These are phyloP conservation scores for Antedon mediterranea DNA, from an alignment of 53 echinoderm and acorn worm genomes.

Conservation along the genomic window DNA sequence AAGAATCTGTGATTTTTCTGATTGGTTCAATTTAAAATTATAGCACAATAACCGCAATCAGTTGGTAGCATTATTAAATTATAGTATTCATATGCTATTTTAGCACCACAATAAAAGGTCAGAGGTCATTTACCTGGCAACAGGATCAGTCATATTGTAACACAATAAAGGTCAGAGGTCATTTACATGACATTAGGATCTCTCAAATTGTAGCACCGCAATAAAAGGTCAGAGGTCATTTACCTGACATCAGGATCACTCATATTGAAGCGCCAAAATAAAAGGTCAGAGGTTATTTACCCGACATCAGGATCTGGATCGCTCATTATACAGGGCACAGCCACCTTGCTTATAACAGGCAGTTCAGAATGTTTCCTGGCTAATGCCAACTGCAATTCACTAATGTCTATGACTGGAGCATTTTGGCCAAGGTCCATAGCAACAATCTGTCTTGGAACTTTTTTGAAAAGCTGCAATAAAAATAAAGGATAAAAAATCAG, in stretches of 20 bases:
- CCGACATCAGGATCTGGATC: conserved; percentile 73
- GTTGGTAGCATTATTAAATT: too few relatives aligned
- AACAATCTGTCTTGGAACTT: conserved; percentile 75
- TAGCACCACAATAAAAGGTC: too few relatives aligned
- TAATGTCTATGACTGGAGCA: conserved; percentile 54
- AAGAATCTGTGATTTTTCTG: too few relatives aligned
- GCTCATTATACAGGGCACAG: conserved; percentile 61
- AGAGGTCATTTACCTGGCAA: too few relatives aligned
- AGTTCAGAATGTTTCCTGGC: conserved; percentile 84
- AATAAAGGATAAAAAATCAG: too few relatives aligned
- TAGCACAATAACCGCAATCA: too few relatives aligned
- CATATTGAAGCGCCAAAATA: background rate
- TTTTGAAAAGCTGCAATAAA: conserved; percentile 64
- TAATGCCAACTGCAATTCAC: conserved; percentile 61
- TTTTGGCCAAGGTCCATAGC: conserved; percentile 73
- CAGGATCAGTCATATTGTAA: too few relatives aligned
- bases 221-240: background rate
- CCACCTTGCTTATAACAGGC: conserved; percentile 51
- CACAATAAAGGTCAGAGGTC: too few relatives aligned
- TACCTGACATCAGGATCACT: too few relatives aligned
- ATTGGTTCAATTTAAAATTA: too few relatives aligned
- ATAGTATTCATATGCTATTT: too few relatives aligned
- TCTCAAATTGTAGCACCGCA: background rate
- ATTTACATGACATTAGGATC: too few relatives aligned
- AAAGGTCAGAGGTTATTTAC: conserved; percentile 12